Percentiles rank a stretch among this genome's conserved stretches.
phyloP scores from a whole-genome alignment of 2,797 vertebrate genomes.

The Buceros bicornis region DNA sequence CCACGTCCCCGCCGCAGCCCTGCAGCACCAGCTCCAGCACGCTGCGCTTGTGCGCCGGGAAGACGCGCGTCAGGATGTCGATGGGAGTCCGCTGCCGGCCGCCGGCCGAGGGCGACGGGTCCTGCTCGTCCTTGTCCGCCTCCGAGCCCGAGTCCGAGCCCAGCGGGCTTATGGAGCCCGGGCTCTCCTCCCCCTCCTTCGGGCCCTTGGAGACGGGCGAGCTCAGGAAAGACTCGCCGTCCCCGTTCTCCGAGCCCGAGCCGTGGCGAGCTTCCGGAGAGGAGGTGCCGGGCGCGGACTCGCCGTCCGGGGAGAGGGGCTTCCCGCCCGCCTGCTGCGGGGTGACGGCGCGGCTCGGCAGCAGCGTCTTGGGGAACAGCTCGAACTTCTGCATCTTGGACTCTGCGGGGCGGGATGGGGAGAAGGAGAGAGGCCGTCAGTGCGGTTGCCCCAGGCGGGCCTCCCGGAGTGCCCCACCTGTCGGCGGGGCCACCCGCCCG shows the following conservation, averaged over 20 bases:
- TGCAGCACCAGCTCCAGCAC: constrained; percentile 96
- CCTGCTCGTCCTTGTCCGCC: constrained; percentile 88
- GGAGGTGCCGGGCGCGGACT: constrained; percentile 88
- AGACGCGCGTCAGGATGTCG: constrained; percentile 96
- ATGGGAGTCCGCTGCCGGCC: constrained; percentile 95
- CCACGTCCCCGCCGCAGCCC: constrained; percentile 97
- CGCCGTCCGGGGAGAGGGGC: constrained; percentile 87
- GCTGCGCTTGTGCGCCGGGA: constrained; percentile 95
- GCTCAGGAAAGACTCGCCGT: constrained; percentile 92
- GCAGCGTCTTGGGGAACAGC: constrained; percentile 90
- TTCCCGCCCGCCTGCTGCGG: constrained; percentile 88
- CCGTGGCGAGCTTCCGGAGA: constrained; percentile 92
- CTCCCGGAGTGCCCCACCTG: background rate
- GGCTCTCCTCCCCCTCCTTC: constrained; percentile 91
- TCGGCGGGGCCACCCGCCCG: background rate
- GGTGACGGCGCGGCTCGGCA: constrained; percentile 83
- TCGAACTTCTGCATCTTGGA: constrained; percentile 95
- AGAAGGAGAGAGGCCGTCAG: background rate
- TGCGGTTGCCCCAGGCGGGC: background rate
- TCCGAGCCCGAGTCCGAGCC: constrained; percentile 96
- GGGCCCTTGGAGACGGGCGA: constrained; percentile 89
- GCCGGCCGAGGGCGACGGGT: constrained; percentile 85
- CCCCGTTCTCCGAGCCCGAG: constrained; percentile 95
- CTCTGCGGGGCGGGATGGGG: constrained; percentile 76
- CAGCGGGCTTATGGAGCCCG: constrained; percentile 93